Evolutionary conservation across 1,140 invertebrate species (phyloP), one percentile per base, ranked within the genome.

Genomic region (Andricus grossulariae): DNA sequence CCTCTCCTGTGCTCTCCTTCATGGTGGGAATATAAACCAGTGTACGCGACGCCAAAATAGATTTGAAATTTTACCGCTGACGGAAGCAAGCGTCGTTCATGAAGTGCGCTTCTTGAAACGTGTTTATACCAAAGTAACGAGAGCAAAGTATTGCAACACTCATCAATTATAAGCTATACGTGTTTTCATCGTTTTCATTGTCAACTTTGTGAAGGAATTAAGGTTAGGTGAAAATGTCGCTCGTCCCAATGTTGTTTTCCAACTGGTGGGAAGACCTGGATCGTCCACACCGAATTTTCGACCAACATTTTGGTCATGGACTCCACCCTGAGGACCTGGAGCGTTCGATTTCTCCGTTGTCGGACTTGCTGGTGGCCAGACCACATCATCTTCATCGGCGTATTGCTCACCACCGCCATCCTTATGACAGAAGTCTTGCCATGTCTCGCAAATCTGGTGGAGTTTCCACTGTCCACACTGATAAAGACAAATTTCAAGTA

Each of bases 401-500:
- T 19, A 25, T 25, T 18, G 72, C 19, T 6, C 39, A 50, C 21
- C 39, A 50, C 16, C 32, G 49, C 13, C 74, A 70, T 66, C 55
- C 55, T 5, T 66, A 70, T 39, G 74, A 75, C 15, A 12, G 60
- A 18, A 70, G 60, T 70, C 60, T 70, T n/a, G 15, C 60, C 13
- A n/a, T 66, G 18, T 13, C 54, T 50, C 60, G 51, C 25, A 75
- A 25, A 70, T 16, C 55, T 16, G 88, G 88, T 10, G 84, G 83
- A 3, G 82, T 84, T 6, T 93, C 92, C 0, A 90, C 86, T n/a
- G 84, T 93, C 1, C 80, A 85, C 16, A 78, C 77, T 18, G 92
- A 94, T 76, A 94, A 94, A 50, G 92, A 94, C 51, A 92, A 92
- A 6, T 95, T 94, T 80, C 32, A 66, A 8, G 60, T 66, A n/a